Evolutionary conservation across 2,888 invertebrate species (phyloP).

Genomic region (Athetis lepigone): DNA sequence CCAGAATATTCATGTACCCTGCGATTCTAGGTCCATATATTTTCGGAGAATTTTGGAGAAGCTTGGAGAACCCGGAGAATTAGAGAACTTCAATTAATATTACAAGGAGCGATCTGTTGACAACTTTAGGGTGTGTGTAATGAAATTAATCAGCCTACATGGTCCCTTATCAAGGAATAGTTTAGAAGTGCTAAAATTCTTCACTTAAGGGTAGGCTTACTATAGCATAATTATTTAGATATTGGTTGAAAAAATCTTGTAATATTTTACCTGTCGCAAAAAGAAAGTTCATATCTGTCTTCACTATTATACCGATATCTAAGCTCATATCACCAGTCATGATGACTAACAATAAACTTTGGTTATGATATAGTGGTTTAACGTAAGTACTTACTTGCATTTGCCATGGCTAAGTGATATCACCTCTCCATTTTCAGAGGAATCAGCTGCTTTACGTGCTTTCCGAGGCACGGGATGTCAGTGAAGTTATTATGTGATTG

Average conservation of each 20-base stretch:
- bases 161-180: constrained; percentile 58
- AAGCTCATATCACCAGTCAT: no score
- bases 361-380: no score
- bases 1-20: constrained; percentile 2
- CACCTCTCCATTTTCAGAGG: no score
- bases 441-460: no score
- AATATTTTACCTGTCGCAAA: neutral
- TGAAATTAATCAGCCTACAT: constrained; percentile 55
- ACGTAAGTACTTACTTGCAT: no score
- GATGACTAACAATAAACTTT: no score
- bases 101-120: constrained; percentile 35
- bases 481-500: no score
- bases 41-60: neutral
- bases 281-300: no score
- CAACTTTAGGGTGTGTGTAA: constrained; percentile 39
- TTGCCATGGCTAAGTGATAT: no score
- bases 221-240: neutral
- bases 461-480: no score
- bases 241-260: neutral
- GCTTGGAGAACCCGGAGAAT: constrained; percentile 21
- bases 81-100: constrained; percentile 57
- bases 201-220: constrained; percentile 39
- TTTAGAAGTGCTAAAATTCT: constrained; percentile 55
- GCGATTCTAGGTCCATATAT: neutral
- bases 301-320: no score